Evolutionary conservation across 2,113 vertebrate species (phyloP), one percentile per base, ranked within the genome.

Genomic region (Podiceps cristatus): DNA sequence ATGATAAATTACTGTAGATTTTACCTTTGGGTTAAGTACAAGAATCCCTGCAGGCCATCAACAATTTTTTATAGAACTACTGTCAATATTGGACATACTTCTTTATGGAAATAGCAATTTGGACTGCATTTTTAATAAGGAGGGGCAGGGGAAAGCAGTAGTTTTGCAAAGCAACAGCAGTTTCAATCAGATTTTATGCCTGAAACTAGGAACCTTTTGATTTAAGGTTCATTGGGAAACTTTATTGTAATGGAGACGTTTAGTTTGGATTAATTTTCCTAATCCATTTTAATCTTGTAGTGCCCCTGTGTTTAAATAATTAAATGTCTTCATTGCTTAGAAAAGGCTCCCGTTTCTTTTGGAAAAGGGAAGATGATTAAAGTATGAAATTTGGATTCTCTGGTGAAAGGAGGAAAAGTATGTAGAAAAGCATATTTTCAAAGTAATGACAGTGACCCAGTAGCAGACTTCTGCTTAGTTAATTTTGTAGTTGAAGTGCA

Each of bases 131-230:
- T 96, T 90, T 69, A 69, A 15, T 76, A 47, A 40, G 19, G 53
- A 62, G 10, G 12, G 25, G 28, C 60, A 87, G 49, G 17, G 55
- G 17, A 68, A 50, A 47, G 59, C 52, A 6, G 5, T 89, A 33
- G n/a, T 35, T 94, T 75, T 71, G 28, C 68, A 86, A 90, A 89
- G 60, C 35, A 44, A 24, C 71, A 86, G 33, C 60, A 44, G 2
- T 85, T 90, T 73, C 55, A 60, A 13, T 78, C n/a, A 50, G 22
- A 58, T 74, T 79, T 91, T 85, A 13, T 64, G 72, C 18, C 35
- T 85, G 75, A 93, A 91, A 74, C 60, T 76, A 44, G 45, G 45
- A 73, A 85, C 78, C 28, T 91, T 63, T 96, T 93, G 69, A 87
- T 93, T 64, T 72, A 60, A 64, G 31, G 13, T 67, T 81, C 33